phyloP scores from a whole-genome alignment of 1,140 invertebrate genomes.

The Ips nitidus region DNA sequence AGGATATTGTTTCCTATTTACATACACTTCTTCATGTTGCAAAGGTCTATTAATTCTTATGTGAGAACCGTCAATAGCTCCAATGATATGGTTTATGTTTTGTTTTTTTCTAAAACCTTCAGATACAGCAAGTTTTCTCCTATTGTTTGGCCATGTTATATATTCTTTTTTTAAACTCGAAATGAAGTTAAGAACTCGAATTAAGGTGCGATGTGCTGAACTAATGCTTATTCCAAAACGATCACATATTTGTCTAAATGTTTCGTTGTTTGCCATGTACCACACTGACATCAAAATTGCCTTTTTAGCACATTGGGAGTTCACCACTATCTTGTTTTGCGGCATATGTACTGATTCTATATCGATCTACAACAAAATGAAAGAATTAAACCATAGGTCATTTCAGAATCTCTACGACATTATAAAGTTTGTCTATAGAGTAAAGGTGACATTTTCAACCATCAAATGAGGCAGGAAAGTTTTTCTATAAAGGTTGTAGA shows the following conservation, averaged over 20 bases:
- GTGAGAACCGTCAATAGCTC: too few species aligned
- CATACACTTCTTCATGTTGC: slow-evolving; percentile 16
- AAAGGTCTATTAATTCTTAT: slow-evolving; percentile 22
- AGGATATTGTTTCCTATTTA: slow-evolving; percentile 20
- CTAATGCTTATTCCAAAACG: not conserved
- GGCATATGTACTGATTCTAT: too few species aligned
- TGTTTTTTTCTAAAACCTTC: not conserved
- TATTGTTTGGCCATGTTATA: not conserved
- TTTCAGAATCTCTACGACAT: too few species aligned
- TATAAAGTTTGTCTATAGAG: too few species aligned
- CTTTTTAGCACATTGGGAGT: too few species aligned
- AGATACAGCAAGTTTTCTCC: not conserved
- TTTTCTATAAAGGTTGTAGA: too few species aligned
- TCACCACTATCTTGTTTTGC: too few species aligned
- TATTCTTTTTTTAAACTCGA: not conserved
- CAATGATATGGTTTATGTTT: not conserved
- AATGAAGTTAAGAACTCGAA: not conserved
- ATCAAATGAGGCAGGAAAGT: too few species aligned
- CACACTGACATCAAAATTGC: not conserved
- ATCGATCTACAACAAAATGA: too few species aligned
- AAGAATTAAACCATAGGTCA: too few species aligned
- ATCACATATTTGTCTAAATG: not conserved
- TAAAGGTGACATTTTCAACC: too few species aligned
- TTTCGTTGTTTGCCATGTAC: not conserved
- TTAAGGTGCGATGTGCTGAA: not conserved